These are phyloP conservation scores for Neolamprologus sp. DNA, from an alignment of 2,113 vertebrate genomes.

Conservation along the genomic window DNA sequence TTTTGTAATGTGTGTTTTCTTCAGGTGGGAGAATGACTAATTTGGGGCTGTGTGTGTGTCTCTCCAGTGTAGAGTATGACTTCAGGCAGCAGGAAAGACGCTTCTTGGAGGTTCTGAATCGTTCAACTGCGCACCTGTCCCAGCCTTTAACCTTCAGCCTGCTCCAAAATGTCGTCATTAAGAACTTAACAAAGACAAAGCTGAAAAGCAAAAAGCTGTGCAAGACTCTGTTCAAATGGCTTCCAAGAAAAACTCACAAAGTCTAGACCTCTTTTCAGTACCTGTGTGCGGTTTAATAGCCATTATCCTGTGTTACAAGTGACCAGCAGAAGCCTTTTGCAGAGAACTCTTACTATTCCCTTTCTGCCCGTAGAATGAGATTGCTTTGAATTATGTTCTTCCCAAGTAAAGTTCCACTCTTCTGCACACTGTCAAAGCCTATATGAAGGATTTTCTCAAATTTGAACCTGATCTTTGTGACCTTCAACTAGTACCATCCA, in stretches of 20 bases:
- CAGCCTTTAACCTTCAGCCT: conserved; percentile 39
- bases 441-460: conserved; percentile 11
- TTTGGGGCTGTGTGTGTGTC: neutral
- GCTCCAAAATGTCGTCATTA: conserved; percentile 43
- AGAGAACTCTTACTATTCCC: neutral
- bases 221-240: conserved; percentile 65
- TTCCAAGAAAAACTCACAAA: conserved; percentile 59
- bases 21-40: neutral
- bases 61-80: conserved; percentile 89
- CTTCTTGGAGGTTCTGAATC: conserved; percentile 80
- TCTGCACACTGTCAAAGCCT: conserved; percentile 15
- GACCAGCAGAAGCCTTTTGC: conserved; percentile 18
- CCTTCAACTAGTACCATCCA: neutral
- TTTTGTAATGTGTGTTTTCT: neutral
- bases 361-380: neutral
- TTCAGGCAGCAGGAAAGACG: conserved; percentile 89
- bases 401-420: neutral
- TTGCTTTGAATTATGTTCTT: neutral
- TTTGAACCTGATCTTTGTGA: neutral
- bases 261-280: conserved; percentile 17
- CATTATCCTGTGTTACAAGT: neutral
- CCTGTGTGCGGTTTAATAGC: neutral
- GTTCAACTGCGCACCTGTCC: neutral
- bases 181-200: conserved; percentile 58
- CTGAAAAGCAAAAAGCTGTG: conserved; percentile 69